Evolutionary conservation across 2,797 vertebrate genomes (phyloP).

Genomic region (Sebastes vulpes): DNA sequence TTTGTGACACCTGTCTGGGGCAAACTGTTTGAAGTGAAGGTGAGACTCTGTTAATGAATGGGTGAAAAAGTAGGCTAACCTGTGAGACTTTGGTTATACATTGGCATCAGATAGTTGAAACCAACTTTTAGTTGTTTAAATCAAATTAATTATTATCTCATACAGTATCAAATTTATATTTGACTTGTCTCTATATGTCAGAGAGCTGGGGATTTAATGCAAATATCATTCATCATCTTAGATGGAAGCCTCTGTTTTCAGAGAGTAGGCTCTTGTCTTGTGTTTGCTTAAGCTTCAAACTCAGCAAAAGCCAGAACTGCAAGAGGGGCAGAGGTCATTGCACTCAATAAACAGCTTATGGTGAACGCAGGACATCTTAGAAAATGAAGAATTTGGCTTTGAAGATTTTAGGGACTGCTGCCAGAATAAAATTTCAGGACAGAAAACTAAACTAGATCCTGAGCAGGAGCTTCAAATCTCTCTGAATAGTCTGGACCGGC

Average conservation of each 20-base stretch:
- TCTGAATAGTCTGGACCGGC: not conserved
- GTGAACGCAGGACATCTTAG: not conserved
- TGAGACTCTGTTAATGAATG: slow-evolving; percentile 40
- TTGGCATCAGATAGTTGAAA: not conserved
- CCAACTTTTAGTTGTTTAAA: not conserved
- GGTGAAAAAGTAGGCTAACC: not conserved
- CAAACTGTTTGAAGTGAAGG: slow-evolving; percentile 84
- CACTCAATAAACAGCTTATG: not conserved
- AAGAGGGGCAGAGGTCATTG: no score
- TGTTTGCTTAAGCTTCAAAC: not conserved
- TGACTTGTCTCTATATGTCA: not conserved
- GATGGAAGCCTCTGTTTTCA: not conserved
- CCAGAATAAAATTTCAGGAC: not conserved
- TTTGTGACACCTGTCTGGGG: slow-evolving; percentile 84
- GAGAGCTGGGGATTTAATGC: not conserved
- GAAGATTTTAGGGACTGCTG: not conserved
- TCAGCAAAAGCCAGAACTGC: not conserved
- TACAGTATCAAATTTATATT: not conserved
- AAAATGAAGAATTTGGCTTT: not conserved
- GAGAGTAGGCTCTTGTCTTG: not conserved
- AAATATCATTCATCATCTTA: not conserved
- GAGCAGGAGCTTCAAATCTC: not conserved
- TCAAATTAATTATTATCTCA: not conserved
- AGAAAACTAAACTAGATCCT: not conserved
- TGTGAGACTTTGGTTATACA: not conserved